Conservation (phyloP, 2,888 invertebrate species). For the Nomada ferruginata region DNA sequence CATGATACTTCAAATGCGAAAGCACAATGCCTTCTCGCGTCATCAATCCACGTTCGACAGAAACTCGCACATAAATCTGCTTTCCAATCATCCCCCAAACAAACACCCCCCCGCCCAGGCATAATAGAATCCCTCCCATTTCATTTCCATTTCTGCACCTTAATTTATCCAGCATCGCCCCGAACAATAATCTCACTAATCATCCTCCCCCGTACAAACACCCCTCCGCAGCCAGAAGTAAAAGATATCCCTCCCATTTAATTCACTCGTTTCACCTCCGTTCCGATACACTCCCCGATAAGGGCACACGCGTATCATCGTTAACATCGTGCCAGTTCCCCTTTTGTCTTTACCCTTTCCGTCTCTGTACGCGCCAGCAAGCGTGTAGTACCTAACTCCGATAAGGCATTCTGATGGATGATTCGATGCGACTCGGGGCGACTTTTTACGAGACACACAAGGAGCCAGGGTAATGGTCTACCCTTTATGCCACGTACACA, state of each 20-base stretch:
- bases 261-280: constrained; percentile 30
- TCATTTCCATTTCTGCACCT: constrained; percentile 7
- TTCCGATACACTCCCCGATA: constrained; percentile 26
- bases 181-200: too few species aligned
- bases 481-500: constrained; percentile 47
- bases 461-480: constrained; percentile 45
- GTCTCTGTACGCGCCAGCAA: not conserved
- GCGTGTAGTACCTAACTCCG: not conserved
- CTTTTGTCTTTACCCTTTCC: not conserved
- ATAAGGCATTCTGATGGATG: constrained; percentile 57
- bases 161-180: too few species aligned
- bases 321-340: constrained; percentile 30
- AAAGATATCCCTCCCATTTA: constrained; percentile 17
- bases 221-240: too few species aligned
- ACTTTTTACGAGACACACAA: constrained; percentile 55
- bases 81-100: too few species aligned
- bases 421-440: constrained; percentile 33
- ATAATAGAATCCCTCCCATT: constrained; percentile 8
- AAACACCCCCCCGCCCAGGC: too few species aligned
- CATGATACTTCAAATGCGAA: too few species aligned
- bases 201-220: too few species aligned
- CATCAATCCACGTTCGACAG: too few species aligned
- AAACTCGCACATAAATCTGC: too few species aligned
- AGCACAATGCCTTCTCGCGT: too few species aligned
- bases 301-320: constrained; percentile 32